phyloP scores from a whole-genome alignment of 2,797 vertebrate genomes.

The Microctenopoma steveboyesi region DNA sequence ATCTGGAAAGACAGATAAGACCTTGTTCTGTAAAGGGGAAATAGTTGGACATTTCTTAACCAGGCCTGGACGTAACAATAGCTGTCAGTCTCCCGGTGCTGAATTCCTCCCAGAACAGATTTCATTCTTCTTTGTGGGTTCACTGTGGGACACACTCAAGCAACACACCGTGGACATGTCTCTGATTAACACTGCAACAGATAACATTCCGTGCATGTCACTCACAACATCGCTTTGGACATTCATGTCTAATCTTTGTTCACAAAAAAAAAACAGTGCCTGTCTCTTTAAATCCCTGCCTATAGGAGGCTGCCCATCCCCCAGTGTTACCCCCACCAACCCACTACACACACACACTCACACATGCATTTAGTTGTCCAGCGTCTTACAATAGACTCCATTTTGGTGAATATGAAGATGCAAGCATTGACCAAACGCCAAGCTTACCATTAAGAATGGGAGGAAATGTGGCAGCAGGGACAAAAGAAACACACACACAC shows the following conservation, averaged over 20 bases:
- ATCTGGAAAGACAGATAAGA: constrained; percentile 70
- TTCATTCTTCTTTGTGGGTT: constrained; percentile 19
- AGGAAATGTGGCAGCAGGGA: constrained; percentile 18
- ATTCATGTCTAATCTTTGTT: constrained; percentile 77
- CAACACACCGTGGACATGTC: neutral
- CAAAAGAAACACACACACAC: constrained; percentile 3
- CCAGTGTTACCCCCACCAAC: constrained; percentile 72
- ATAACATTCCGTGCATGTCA: constrained; percentile 22
- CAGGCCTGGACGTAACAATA: constrained; percentile 42
- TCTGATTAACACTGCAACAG: constrained; percentile 12
- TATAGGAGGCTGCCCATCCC: constrained; percentile 82
- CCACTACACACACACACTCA: constrained; percentile 59
- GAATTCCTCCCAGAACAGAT: constrained; percentile 19
- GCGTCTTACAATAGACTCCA: constrained; percentile 65
- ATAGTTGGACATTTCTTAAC: constrained; percentile 17
- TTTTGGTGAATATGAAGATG: constrained; percentile 40
- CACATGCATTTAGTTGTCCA: constrained; percentile 56
- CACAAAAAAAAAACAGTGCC: constrained; percentile 64
- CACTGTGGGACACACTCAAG: neutral
- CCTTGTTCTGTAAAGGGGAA: constrained; percentile 35
- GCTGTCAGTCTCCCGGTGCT: constrained; percentile 36
- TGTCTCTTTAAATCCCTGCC: constrained; percentile 84
- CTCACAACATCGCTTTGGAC: constrained; percentile 45
- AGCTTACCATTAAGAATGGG: constrained; percentile 38
- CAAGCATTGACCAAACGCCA: constrained; percentile 50